Evolutionary conservation across 2,888 invertebrate genomes (phyloP).

Genomic region (Acrocyrtus sp.): DNA sequence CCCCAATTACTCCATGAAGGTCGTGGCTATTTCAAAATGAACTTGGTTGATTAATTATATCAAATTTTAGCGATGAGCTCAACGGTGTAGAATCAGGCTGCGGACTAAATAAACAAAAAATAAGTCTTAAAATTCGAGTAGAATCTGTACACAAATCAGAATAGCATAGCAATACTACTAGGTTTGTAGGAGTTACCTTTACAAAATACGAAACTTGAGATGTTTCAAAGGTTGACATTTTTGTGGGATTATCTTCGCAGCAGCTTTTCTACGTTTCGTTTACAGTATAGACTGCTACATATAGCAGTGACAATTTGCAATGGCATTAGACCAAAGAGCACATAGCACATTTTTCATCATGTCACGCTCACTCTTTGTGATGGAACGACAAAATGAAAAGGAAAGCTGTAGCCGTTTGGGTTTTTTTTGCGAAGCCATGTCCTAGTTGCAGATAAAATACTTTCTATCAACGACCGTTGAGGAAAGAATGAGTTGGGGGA

Average conservation of each 20-base stretch:
- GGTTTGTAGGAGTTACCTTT: too few relatives aligned
- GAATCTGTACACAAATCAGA: too few relatives aligned
- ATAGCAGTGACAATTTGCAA: too few relatives aligned
- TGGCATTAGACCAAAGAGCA: not conserved
- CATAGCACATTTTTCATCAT: constrained; percentile 1
- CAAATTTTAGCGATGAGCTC: not conserved
- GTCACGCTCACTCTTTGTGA: constrained; percentile 12
- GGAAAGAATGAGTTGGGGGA: not conserved
- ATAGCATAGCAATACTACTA: too few relatives aligned
- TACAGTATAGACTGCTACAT: too few relatives aligned
- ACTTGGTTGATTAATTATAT: not conserved
- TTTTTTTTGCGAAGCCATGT: too few relatives aligned
- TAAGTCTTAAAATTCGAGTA: too few relatives aligned
- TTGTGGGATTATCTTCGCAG: too few relatives aligned
- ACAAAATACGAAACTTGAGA: too few relatives aligned
- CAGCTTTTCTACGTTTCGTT: too few relatives aligned
- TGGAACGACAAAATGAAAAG: not conserved
- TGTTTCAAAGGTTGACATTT: too few relatives aligned
- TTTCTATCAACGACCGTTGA: not conserved
- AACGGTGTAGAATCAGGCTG: not conserved
- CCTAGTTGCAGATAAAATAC: not conserved
- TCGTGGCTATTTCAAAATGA: not conserved
- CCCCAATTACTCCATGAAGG: not conserved
- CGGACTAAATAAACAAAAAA: not conserved
- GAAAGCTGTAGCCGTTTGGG: too few relatives aligned